Conservation (phyloP, 2,888 invertebrate species). For the Halictus ligatus region DNA sequence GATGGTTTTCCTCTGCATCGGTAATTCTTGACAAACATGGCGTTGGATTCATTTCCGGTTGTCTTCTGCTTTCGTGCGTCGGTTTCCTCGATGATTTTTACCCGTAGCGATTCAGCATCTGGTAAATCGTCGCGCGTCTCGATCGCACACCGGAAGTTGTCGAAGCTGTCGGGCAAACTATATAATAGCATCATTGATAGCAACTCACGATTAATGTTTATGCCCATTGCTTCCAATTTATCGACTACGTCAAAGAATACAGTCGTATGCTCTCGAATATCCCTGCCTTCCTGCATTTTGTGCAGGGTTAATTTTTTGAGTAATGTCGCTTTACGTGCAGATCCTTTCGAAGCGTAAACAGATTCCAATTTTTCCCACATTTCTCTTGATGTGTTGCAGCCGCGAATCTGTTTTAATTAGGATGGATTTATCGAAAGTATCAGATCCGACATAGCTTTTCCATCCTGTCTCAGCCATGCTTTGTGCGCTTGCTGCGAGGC, state of each 20-base stretch:
- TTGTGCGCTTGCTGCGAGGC: background rate
- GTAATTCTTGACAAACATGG: background rate
- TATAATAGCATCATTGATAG: background rate
- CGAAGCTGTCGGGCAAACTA: background rate
- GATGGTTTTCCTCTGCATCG: background rate
- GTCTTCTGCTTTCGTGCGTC: background rate
- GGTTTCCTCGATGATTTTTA: background rate
- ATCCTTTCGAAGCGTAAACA: conserved; percentile 9
- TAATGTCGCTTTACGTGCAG: conserved; percentile 19
- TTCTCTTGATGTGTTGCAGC: background rate
- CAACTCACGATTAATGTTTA: conserved; percentile 5
- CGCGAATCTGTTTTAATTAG: background rate
- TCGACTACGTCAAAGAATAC: conserved; percentile 15
- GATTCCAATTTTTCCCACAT: conserved; percentile 21
- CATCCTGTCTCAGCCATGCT: background rate
- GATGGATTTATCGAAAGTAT: conserved; percentile 10
- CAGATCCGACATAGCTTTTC: background rate
- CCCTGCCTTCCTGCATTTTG: background rate
- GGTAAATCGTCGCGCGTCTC: conserved; percentile 1
- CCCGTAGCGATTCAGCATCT: background rate
- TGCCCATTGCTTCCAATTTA: conserved; percentile 15
- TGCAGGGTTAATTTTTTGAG: conserved; percentile 11
- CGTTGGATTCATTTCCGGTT: background rate
- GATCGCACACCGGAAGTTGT: conserved; percentile 1
- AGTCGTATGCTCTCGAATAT: background rate